Percentiles rank a stretch among this genome's conserved stretches.
Conservation (phyloP, 2,888 invertebrate genomes). For the Exocentrus adspersus region DNA sequence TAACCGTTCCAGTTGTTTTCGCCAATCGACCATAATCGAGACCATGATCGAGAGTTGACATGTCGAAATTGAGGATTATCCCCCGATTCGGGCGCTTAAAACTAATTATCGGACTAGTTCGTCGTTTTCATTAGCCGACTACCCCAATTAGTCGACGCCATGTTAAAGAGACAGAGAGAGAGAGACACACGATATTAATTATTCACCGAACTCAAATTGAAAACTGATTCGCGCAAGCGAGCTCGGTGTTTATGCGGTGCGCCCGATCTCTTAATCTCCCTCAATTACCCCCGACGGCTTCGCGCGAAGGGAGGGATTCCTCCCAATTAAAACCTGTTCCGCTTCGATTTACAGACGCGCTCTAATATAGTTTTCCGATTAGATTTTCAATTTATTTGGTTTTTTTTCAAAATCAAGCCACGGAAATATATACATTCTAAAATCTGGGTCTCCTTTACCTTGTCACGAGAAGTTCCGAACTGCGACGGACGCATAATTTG, state of each 20-base stretch:
- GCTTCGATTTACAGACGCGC: constrained; percentile 46
- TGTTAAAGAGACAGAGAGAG: constrained; percentile 52
- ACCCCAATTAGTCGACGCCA: constrained; percentile 44
- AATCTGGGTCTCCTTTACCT: too few species aligned
- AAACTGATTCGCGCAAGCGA: constrained; percentile 58
- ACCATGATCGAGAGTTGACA: too few species aligned
- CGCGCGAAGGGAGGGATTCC: constrained; percentile 31
- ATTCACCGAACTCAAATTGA: constrained; percentile 60
- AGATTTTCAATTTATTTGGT: constrained; percentile 42
- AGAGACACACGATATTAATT: constrained; percentile 59
- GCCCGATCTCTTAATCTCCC: constrained; percentile 61
- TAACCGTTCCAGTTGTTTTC: too few species aligned
- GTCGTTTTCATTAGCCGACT: constrained; percentile 38
- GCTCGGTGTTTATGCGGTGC: constrained; percentile 61
- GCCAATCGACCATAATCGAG: too few species aligned
- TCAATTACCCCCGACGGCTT: constrained; percentile 57
- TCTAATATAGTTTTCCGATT: constrained; percentile 39
- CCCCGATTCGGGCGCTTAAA: too few species aligned
- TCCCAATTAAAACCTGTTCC: constrained; percentile 50
- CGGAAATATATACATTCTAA: too few species aligned
- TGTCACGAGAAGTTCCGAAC: neutral
- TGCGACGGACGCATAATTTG: constrained; percentile 26
- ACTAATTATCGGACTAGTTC: constrained; percentile 3
- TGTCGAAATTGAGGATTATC: too few species aligned
- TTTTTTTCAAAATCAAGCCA: too few species aligned